These are phyloP conservation scores for Lepus oiostolus DNA, from an alignment of 2,797 vertebrate species.

Conservation along the genomic window DNA sequence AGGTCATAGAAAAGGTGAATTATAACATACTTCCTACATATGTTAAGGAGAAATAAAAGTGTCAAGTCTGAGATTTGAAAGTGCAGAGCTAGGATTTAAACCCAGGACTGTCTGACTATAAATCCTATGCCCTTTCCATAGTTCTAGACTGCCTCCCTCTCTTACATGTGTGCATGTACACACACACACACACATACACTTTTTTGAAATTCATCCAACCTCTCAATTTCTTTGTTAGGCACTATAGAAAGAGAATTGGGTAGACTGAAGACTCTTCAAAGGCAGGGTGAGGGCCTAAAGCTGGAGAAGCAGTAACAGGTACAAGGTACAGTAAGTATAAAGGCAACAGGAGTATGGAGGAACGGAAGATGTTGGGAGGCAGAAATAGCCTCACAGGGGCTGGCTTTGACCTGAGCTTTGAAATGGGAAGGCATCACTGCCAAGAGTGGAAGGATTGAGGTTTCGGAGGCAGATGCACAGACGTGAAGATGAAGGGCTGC, in stretches of 20 bases:
- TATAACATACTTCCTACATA: neutral
- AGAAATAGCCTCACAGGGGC: neutral
- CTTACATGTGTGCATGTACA: neutral
- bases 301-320: neutral
- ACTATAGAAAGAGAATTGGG: neutral
- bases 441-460: neutral
- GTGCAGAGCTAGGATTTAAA: neutral
- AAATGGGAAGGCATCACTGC: neutral
- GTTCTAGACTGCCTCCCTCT: neutral
- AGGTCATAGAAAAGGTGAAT: neutral
- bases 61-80: neutral
- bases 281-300: neutral
- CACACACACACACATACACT: neutral
- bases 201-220: constrained; percentile 12
- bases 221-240: neutral
- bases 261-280: neutral
- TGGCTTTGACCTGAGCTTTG: neutral
- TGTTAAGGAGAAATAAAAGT: constrained; percentile 13
- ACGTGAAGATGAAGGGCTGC: neutral
- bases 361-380: neutral
- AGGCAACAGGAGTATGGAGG: neutral
- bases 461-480: neutral
- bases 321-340: neutral
- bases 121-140: neutral
- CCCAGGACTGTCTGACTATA: neutral